Evolutionary conservation across 2,113 vertebrate species (phyloP), one percentile per base, ranked within the genome.

Genomic region (Ariopsis seemanni): DNA sequence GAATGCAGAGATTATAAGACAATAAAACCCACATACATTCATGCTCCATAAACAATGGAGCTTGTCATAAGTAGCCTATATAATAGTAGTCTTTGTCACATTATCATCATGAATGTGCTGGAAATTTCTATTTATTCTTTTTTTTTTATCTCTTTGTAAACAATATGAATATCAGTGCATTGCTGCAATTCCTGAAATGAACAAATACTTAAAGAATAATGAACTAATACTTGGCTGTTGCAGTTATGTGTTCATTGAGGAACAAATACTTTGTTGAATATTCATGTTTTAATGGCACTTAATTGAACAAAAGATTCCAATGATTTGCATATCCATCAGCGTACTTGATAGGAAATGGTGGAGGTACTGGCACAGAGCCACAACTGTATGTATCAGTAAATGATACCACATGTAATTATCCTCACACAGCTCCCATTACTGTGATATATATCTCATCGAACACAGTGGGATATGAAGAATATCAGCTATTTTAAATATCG

Each of bases 141-240:
- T 57, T 55, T 71, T 87, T 83, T 4, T 4, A 42, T 42, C 42
- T 42, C 42, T 42, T 83, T 83, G 53, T 82, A 63, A 53, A 83
- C 27, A 75, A n/a, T 17, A 63, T 63, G 30, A 85, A 87, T 87
- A 81, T 78, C 53, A 72, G 82, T 90, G 84, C 74, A 82, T 60
- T 42, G 50, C 67, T 65, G 6, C 80, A 62, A 34, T 83, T 58
- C 57, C 57, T 53, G 80, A 52, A 57, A 74, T 75, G 67, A 74
- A 74, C 79, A 82, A 87, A 18, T 91, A 91, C 91, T 74, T 53
- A 4, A 88, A 92, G 91, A 92, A 92, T 90, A 94, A 93, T 77
- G 63, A 84, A 67, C 53, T 25, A 84, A 79, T 79, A 50, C 34
- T 60, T 88, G 14, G 9, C 65, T 53, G 65, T 12, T 88, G 60